Evolutionary conservation across 2,888 invertebrate genomes (phyloP).

Genomic region (Nebria salina): DNA sequence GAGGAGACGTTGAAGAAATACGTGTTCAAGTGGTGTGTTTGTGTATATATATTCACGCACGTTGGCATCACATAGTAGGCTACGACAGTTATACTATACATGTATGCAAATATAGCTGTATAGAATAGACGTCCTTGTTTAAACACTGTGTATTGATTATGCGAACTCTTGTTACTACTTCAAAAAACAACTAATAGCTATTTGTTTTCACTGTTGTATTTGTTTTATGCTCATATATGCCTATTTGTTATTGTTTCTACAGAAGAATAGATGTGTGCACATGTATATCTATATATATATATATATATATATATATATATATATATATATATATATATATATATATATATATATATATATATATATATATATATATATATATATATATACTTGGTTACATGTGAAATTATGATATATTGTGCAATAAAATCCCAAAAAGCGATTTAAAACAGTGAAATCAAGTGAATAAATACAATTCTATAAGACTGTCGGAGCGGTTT

Average conservation of each 20-base stretch:
- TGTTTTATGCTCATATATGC: not conserved
- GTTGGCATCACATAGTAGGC: slow-evolving; percentile 4
- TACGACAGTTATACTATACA: slow-evolving; percentile 13
- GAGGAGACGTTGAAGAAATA: slow-evolving; percentile 3
- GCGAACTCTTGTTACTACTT: slow-evolving; percentile 16
- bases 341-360: too few species aligned
- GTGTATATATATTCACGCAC: slow-evolving; percentile 7
- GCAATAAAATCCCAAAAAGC: too few species aligned
- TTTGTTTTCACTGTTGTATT: slow-evolving; percentile 10
- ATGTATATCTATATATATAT: not conserved
- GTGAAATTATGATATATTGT: too few species aligned
- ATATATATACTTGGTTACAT: too few species aligned
- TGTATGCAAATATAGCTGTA: slow-evolving; percentile 12
- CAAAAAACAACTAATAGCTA: slow-evolving; percentile 7
- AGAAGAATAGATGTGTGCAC: not conserved
- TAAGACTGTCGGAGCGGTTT: too few species aligned
- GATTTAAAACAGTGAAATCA: too few species aligned
- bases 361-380: too few species aligned
- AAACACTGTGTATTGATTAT: slow-evolving; percentile 29
- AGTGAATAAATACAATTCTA: too few species aligned
- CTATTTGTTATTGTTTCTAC: not conserved
- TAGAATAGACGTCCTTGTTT: slow-evolving; percentile 25
- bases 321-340: too few species aligned
- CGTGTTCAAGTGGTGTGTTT: slow-evolving; percentile 39
- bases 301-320: not conserved